phyloP scores from a whole-genome alignment of 2,113 vertebrate genomes.

The Laticauda laticaudata region DNA sequence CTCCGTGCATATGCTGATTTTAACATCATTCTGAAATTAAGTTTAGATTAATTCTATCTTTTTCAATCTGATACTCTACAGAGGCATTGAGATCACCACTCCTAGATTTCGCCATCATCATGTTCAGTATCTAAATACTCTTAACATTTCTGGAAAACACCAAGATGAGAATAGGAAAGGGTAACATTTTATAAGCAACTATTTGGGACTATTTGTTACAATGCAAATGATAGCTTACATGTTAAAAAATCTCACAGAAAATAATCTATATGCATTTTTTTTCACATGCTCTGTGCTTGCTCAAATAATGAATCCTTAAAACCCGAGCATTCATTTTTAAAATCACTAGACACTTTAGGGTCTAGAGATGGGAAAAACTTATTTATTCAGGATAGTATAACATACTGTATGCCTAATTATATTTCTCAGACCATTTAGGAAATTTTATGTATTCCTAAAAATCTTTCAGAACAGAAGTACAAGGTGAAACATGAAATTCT shows the following conservation, averaged over 20 bases:
- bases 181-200: conserved; percentile 52
- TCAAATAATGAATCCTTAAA: neutral
- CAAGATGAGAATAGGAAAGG: neutral
- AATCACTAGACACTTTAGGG: neutral
- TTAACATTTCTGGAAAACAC: neutral
- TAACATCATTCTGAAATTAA: neutral
- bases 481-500: neutral
- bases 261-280: neutral
- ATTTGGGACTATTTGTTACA: conserved; percentile 53
- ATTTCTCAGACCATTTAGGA: neutral
- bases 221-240: conserved; percentile 57
- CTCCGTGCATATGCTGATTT: neutral
- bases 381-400: neutral
- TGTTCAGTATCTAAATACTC: neutral
- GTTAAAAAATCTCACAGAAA: conserved; percentile 43
- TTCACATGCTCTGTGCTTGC: neutral
- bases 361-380: neutral
- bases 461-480: neutral
- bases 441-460: neutral
- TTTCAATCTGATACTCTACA: neutral
- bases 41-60: neutral
- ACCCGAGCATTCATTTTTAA: neutral
- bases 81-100: neutral
- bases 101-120: neutral
- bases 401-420: neutral